Percentiles rank a stretch among this genome's conserved stretches.
phyloP scores from a whole-genome alignment of 2,113 vertebrate species.

The Petroica traversi region DNA sequence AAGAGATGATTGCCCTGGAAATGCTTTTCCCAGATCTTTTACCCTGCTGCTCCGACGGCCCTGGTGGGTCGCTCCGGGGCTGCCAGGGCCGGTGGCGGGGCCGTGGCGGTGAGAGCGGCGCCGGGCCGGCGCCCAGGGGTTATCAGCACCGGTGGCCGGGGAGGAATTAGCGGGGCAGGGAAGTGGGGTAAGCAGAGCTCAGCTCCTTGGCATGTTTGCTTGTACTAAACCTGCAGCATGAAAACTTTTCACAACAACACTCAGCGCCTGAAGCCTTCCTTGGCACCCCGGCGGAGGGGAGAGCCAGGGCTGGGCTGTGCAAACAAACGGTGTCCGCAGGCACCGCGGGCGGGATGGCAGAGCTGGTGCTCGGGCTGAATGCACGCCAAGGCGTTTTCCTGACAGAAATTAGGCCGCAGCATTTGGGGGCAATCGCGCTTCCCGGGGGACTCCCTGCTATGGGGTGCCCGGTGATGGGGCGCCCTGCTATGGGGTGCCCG shows the following conservation, averaged over 20 bases:
- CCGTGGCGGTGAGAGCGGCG: background rate
- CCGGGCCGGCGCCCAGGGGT: slow-evolving; percentile 14
- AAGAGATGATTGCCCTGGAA: background rate
- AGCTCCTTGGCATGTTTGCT: slow-evolving; percentile 37
- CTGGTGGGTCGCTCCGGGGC: background rate
- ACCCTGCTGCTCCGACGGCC: background rate
- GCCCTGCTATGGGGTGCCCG: accelerated
- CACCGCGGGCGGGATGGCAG: background rate
- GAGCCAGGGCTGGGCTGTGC: background rate
- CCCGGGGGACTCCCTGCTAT: background rate
- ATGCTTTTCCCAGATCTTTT: background rate
- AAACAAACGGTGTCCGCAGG: background rate
- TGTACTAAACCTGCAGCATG: slow-evolving; percentile 24
- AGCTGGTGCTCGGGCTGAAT: background rate
- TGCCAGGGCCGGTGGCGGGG: background rate
- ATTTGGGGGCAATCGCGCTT: accelerated
- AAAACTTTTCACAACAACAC: slow-evolving; percentile 52
- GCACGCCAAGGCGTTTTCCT: background rate
- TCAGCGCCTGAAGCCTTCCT: slow-evolving; percentile 11
- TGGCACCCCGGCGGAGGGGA: background rate
- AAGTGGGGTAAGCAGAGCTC: background rate
- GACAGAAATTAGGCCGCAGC: no score
- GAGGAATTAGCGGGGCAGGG: background rate
- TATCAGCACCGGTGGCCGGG: background rate
- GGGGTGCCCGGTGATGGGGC: no score